Evolutionary conservation across 2,888 invertebrate genomes (phyloP), one percentile per base, ranked within the genome.

Genomic region (Acanthosepion pharaonis): DNA sequence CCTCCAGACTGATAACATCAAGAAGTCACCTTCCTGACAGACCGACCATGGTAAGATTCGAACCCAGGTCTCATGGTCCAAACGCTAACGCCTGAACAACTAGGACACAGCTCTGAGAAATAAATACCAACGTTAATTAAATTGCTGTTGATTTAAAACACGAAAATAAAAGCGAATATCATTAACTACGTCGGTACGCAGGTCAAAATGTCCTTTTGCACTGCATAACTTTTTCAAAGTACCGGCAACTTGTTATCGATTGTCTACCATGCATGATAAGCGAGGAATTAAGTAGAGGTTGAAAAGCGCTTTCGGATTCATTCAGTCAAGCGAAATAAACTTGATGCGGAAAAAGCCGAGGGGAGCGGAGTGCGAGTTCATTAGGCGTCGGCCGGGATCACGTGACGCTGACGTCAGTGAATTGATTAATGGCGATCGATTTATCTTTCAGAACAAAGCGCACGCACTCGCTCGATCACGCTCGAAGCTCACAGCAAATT

Each of bases 401-500:
- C 78, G 78, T 78, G 78, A 78, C n/a, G 78, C 78, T 33, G 78
- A 78, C 78, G 78, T 78, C 78, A 78, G n/a, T n/a, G 78, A 78
- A 78, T 78, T 78, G 78, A 78, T n/a, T 78, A 78, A 78, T 33
- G 15, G 78, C 18, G n/a, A 78, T 78, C n/a, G 78, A 78, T 78
- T 78, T 42, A 78, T 78, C n/a, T 15, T 9, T 42, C n/a, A 78
- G 78, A 78, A 78, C n/a, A 78, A 78, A 78, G 78, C 78, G 33
- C 78, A 51, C 15, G 51, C 51, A 11, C 15, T 11, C 78, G 78
- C 78, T n/a, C 78, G n/a, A 78, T 78, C 78, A n/a, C n/a, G 9
- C 78, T 78, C n/a, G n/a, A 78, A n/a, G n/a, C 78, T 78, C n/a
- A 8, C 78, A 78, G 78, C 78, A 15, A 33, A 33, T n/a, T 78